phyloP scores from a whole-genome alignment of 2,113 vertebrate genomes.

The Cyprinodon tularosa region DNA sequence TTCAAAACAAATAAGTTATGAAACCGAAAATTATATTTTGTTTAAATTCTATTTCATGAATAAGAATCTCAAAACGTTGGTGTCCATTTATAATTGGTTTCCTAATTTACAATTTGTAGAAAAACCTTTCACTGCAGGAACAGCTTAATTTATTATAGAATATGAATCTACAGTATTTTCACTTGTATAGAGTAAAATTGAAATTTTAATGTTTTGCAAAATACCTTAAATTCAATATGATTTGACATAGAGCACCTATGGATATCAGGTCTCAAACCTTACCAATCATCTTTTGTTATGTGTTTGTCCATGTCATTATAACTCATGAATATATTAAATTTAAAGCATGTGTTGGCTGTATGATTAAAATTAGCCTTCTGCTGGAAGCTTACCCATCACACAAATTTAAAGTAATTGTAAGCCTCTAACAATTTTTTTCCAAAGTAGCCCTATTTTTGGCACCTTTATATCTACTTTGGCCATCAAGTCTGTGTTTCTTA shows the following conservation, averaged over 20 bases:
- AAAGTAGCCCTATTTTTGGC: neutral
- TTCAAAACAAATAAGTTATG: too few species aligned
- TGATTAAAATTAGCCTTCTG: neutral
- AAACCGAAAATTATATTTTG: too few species aligned
- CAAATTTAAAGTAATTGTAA: neutral
- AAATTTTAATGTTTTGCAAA: neutral
- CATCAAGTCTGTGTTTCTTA: neutral
- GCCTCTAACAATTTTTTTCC: neutral
- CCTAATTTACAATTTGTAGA: neutral
- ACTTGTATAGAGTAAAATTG: neutral
- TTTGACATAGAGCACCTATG: too few species aligned
- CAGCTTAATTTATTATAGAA: neutral
- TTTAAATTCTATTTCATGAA: neutral
- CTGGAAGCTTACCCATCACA: neutral
- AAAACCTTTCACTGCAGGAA: neutral
- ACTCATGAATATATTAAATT: neutral
- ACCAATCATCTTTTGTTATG: neutral
- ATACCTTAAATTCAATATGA: neutral
- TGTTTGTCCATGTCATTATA: neutral
- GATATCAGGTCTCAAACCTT: neutral
- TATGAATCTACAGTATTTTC: neutral
- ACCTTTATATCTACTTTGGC: neutral
- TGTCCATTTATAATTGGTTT: neutral
- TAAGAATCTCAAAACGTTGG: neutral
- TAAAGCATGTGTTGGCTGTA: neutral